Percentiles rank a stretch among this genome's conserved stretches.
phyloP scores from a whole-genome alignment of 92 coral and sea anemone genomes.

The Epizoanthus scotinus region DNA sequence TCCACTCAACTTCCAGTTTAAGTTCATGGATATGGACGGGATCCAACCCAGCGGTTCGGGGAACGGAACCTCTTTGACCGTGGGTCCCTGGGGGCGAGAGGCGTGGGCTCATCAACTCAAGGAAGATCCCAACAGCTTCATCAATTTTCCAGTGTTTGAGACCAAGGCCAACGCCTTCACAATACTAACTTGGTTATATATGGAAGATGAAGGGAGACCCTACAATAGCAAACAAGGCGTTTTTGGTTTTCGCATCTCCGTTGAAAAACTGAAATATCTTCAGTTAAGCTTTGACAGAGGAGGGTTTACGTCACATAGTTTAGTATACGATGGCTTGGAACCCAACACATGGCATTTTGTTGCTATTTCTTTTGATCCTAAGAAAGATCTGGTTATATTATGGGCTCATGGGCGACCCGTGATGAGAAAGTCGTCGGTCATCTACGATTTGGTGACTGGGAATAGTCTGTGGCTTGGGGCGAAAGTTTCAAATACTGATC shows the following conservation, averaged over 20 bases:
- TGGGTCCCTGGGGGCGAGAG: conserved; percentile 22
- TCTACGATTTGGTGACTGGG: background rate
- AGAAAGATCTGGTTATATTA: background rate
- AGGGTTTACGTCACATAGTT: background rate
- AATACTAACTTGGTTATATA: conserved; percentile 17
- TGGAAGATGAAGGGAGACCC: background rate
- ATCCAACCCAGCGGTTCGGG: background rate
- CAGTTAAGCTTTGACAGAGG: too few relatives aligned
- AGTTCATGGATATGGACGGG: conserved; percentile 21
- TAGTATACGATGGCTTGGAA: conserved; percentile 7
- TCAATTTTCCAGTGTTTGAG: background rate
- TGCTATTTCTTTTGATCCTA: background rate
- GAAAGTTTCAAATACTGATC: background rate
- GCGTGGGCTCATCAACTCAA: conserved; percentile 3
- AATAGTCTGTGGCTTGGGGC: conserved; percentile 17
- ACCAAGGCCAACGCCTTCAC: background rate
- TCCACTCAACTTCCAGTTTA: conserved; percentile 1
- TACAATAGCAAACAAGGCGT: background rate
- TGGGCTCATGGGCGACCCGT: conserved; percentile 29
- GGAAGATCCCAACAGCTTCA: background rate
- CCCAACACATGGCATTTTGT: conserved; percentile 10
- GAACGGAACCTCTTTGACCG: conserved; percentile 10
- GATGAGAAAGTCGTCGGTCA: background rate
- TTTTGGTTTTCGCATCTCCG: background rate
- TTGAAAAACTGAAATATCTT: background rate